Percentiles rank a stretch among this genome's conserved stretches.
phyloP scores from a whole-genome alignment of 2,888 invertebrate genomes.

The Eristalis tenax region DNA sequence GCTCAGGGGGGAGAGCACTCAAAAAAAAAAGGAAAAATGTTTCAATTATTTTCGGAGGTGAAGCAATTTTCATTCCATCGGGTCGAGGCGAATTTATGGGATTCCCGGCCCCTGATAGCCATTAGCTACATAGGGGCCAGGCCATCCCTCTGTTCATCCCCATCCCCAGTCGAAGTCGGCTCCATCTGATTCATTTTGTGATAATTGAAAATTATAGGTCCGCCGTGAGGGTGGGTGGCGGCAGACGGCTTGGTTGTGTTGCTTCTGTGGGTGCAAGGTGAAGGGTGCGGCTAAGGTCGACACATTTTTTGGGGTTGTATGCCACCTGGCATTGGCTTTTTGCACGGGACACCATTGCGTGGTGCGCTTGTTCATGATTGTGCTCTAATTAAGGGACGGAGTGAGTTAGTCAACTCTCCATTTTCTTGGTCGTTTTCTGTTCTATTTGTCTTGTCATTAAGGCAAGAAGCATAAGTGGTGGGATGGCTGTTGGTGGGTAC shows the following conservation, averaged over 20 bases:
- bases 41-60: neutral
- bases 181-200: constrained; percentile 45
- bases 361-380: constrained; percentile 15
- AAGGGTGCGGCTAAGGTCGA: constrained; percentile 31
- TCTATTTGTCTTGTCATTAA: constrained; percentile 5
- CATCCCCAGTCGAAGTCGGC: neutral
- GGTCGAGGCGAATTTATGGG: neutral
- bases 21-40: neutral
- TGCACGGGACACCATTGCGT: constrained; percentile 14
- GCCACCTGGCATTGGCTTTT: neutral
- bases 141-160: neutral
- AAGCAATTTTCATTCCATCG: constrained; percentile 6
- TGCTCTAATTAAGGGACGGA: constrained; percentile 17
- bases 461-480: neutral
- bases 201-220: constrained; percentile 59
- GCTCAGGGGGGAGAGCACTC: neutral
- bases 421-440: neutral
- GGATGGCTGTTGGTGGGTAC: neutral
- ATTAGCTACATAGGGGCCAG: neutral
- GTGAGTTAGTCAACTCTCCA: constrained; percentile 12
- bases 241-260: too few species aligned
- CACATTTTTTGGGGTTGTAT: constrained; percentile 10
- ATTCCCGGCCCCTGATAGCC: neutral
- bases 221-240: neutral
- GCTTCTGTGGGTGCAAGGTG: neutral